phyloP scores from a whole-genome alignment of 2,797 vertebrate genomes.

The Austrolebias charrua region DNA sequence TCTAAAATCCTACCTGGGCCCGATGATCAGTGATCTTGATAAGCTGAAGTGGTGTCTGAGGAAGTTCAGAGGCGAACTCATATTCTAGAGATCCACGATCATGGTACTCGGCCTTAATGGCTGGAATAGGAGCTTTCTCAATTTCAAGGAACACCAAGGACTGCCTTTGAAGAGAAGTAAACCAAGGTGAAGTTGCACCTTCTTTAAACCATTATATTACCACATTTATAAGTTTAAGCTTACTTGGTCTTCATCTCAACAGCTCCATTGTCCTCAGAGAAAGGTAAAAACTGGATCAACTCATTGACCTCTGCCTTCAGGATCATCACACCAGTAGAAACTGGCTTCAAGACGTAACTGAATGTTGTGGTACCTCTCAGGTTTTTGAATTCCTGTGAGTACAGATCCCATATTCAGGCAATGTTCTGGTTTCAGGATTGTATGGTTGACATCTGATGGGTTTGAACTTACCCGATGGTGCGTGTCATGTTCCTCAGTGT shows the following conservation, averaged over 20 bases:
- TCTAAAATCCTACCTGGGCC: slow-evolving; percentile 65
- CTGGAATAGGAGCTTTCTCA: slow-evolving; percentile 31
- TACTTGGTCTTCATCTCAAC: slow-evolving; percentile 83
- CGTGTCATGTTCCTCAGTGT: slow-evolving; percentile 70
- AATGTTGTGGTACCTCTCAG: slow-evolving; percentile 76
- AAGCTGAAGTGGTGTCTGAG: slow-evolving; percentile 67
- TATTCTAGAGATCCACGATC: slow-evolving; percentile 77
- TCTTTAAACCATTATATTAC: not conserved
- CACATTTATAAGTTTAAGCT: slow-evolving; percentile 3
- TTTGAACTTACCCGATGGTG: slow-evolving; percentile 77
- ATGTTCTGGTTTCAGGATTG: not conserved
- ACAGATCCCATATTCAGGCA: slow-evolving; percentile 2
- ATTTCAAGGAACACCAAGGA: slow-evolving; percentile 71
- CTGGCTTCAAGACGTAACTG: slow-evolving; percentile 80
- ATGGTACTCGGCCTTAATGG: slow-evolving; percentile 64
- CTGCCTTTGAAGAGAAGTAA: slow-evolving; percentile 71
- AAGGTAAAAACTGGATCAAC: slow-evolving; percentile 81
- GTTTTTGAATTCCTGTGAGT: slow-evolving; percentile 77
- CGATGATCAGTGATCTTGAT: slow-evolving; percentile 58
- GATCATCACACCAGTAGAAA: slow-evolving; percentile 68
- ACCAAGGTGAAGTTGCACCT: slow-evolving; percentile 5
- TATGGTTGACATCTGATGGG: not conserved
- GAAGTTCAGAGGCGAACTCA: slow-evolving; percentile 77
- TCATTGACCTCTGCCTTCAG: slow-evolving; percentile 77
- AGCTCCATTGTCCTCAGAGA: slow-evolving; percentile 78